Base-by-base conservation (phyloP, 2,888 invertebrate genomes). In the Resseliella maxima region DNA sequence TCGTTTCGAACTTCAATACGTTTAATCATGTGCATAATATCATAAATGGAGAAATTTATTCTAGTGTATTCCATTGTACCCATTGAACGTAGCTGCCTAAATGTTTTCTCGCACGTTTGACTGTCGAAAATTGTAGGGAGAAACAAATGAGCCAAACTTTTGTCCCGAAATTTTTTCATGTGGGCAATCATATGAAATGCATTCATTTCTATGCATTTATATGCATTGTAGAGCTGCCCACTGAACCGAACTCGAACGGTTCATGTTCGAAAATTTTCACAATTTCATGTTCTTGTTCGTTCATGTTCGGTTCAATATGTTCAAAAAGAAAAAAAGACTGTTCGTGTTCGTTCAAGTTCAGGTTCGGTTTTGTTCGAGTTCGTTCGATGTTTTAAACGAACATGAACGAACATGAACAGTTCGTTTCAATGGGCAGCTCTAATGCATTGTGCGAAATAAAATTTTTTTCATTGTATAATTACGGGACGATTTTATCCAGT, bases 171-270 rank as follows among this genome's bases (percentile, higher is more conserved):
- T 64, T 27, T 24, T 64, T 64, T 64, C 3, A 64, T 24, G 8
- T 2, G 8, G 5, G 27, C 18, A 64, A 64, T 27, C 24, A 64
- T 6, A 64, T 27, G 6, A 15, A 6, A 18, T 27, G 64, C 64
- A 64, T 64, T 64, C 12, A 64, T 64, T 64, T 64, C 64, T 5
- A 64, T 64, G 64, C 64, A 54, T 5, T 12, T 64, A 27, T 64
- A 27, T 64, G n/a, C n/a, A n/a, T n/a, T n/a, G n/a, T n/a, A n/a
- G n/a, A n/a, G n/a, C n/a, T n/a, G n/a, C n/a, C n/a, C n/a, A n/a
- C n/a, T n/a, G n/a, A n/a, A n/a, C n/a, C n/a, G n/a, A n/a, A n/a
- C n/a, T n/a, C n/a, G n/a, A n/a, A n/a, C n/a, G n/a, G n/a, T n/a
- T n/a, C n/a, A n/a, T n/a, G n/a, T n/a, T n/a, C n/a, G n/a, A n/a